Percentiles rank a stretch among this genome's conserved stretches.
Evolutionary conservation across 2,888 invertebrate species (phyloP).

Genomic region (Arctia plantaginis): DNA sequence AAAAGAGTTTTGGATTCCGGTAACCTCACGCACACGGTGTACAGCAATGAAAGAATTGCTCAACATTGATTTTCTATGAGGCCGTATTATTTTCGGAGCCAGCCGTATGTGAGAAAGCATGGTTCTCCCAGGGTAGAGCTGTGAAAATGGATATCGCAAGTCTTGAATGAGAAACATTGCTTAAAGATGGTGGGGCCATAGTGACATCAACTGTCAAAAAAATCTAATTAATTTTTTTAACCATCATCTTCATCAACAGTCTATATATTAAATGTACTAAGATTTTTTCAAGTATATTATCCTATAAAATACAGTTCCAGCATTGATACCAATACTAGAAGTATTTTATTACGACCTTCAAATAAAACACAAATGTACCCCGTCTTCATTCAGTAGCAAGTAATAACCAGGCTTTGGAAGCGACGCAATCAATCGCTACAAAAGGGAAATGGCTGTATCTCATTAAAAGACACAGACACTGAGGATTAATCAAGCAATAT

Average conservation of each 20-base stretch:
- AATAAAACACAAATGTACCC: background rate
- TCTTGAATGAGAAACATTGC: background rate
- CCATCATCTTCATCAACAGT: background rate
- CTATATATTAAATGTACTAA: no score
- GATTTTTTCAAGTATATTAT: no score
- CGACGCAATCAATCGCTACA: background rate
- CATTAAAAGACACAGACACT: background rate
- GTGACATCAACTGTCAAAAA: background rate
- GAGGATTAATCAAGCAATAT: background rate
- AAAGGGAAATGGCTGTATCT: constrained; percentile 2
- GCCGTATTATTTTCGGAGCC: no score
- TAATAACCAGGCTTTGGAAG: background rate
- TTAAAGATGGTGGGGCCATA: background rate
- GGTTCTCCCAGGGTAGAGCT: no score
- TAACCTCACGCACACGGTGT: no score
- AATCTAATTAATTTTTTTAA: no score
- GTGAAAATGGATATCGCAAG: background rate
- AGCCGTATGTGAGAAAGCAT: no score
- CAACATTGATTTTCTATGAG: no score
- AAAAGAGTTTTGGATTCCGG: no score
- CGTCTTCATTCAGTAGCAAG: background rate
- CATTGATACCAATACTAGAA: background rate
- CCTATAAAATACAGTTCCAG: background rate
- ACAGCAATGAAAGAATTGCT: no score
- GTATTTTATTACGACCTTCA: background rate